Evolutionary conservation across 2,888 invertebrate species (phyloP).

Genomic region (Pristionchus japonicus): DNA sequence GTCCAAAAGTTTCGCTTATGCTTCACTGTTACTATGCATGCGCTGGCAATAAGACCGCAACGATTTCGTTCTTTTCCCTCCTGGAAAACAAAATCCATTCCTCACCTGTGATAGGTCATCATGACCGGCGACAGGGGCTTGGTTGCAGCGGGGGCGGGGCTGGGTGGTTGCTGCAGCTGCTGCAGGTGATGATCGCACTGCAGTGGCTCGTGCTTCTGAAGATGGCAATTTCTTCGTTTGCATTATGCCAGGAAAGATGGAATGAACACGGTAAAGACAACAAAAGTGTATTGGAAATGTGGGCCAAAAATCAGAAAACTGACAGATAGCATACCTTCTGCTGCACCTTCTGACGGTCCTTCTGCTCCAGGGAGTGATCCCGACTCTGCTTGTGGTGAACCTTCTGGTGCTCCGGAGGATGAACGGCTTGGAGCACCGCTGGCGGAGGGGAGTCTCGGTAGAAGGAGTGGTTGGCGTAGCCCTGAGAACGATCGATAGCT

Average conservation of each 20-base stretch:
- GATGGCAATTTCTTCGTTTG: no score
- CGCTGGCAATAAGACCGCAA: no score
- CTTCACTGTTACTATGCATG: no score
- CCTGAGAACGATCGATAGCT: not conserved
- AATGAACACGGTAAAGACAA: no score
- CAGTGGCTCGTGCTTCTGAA: not conserved
- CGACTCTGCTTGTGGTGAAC: not conserved
- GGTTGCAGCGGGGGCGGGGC: not conserved
- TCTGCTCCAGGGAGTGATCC: no score
- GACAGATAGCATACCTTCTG: no score
- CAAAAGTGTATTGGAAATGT: no score
- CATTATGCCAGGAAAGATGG: no score
- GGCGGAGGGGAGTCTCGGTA: not conserved
- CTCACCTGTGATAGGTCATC: not conserved
- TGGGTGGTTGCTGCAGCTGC: not conserved
- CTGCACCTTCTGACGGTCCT: no score
- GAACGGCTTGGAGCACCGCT: not conserved
- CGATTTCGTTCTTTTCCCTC: no score
- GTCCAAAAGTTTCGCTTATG: no score
- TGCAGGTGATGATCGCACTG: not conserved
- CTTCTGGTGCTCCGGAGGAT: not conserved
- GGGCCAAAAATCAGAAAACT: no score
- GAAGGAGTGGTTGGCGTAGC: constrained; percentile 28
- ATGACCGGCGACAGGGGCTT: not conserved
- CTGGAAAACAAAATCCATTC: not conserved